A percentile compares a stretch with the other conserved stretches of the same genome.
phyloP scores from a whole-genome alignment of 30 jellyfish, hydroid and myxozoan species.

The Mastigias papua region DNA sequence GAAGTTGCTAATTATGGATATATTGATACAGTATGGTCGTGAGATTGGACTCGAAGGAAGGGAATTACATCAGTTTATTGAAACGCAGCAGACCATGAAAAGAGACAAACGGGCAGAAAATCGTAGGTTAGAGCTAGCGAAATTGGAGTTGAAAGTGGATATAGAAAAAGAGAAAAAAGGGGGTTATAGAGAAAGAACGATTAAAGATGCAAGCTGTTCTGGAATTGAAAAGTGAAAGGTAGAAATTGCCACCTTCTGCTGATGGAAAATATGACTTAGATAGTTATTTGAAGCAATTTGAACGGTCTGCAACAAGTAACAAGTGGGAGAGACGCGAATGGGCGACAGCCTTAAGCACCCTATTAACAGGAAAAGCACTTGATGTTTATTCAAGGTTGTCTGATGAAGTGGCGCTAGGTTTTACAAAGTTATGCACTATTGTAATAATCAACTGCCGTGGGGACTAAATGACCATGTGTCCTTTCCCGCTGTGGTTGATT shows the following conservation, averaged over 20 bases:
- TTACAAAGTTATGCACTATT: constrained; percentile 53
- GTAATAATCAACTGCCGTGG: constrained; percentile 48
- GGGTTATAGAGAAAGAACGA: constrained; percentile 26
- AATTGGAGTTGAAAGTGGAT: constrained; percentile 26
- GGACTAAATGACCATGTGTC: no score
- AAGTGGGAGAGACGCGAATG: constrained; percentile 49
- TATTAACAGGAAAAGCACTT: constrained; percentile 58
- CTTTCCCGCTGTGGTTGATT: no score
- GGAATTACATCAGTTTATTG: constrained; percentile 46
- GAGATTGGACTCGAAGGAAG: constrained; percentile 46
- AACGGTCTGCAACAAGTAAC: constrained; percentile 59
- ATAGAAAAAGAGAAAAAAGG: constrained; percentile 45
- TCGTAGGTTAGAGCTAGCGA: constrained; percentile 40
- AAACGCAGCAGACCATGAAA: constrained; percentile 44
- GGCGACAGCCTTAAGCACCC: constrained; percentile 65
- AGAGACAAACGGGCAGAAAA: constrained; percentile 41
- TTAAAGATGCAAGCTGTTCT: constrained; percentile 29
- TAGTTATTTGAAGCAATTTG: constrained; percentile 66
- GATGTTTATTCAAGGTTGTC: constrained; percentile 61
- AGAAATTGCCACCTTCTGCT: constrained; percentile 38
- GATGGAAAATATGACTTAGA: constrained; percentile 71
- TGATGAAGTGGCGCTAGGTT: constrained; percentile 50
- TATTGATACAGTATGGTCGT: constrained; percentile 39
- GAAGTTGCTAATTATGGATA: constrained; percentile 41
- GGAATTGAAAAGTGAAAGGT: constrained; percentile 54